These are phyloP conservation scores for Habroteleia sp. DNA, from an alignment of 2,888 invertebrate genomes.

Conservation along the genomic window DNA sequence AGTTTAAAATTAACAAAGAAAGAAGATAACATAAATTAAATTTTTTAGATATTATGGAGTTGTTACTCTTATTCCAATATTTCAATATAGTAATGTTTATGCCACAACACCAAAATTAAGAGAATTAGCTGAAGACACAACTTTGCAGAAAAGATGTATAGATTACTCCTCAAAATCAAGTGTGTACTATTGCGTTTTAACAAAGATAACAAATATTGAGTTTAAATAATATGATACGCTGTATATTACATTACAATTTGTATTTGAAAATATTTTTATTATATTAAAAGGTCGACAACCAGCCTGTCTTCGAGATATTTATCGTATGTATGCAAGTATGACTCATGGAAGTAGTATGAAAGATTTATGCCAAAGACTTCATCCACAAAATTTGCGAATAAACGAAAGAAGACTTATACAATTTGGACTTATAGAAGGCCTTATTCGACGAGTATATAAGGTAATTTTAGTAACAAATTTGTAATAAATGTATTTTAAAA, in stretches of 20 bases:
- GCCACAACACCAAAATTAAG: conserved; percentile 88
- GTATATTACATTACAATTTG: too few species aligned
- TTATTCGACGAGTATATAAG: conserved; percentile 91
- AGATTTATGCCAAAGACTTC: conserved; percentile 87
- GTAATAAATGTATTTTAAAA: too few species aligned
- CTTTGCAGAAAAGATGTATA: conserved; percentile 88
- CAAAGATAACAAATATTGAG: not conserved
- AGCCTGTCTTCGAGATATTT: conserved; percentile 87
- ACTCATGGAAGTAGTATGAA: conserved; percentile 89
- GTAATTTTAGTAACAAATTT: conserved; percentile 75
- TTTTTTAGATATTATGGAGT: conserved; percentile 85
- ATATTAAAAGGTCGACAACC: conserved; percentile 83
- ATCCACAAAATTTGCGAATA: conserved; percentile 88
- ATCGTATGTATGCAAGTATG: conserved; percentile 89
- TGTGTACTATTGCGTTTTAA: conserved; percentile 72
- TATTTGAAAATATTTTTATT: too few species aligned
- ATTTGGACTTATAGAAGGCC: conserved; percentile 92
- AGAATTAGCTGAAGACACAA: conserved; percentile 85
- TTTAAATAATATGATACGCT: not conserved
- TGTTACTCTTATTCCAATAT: conserved; percentile 88
- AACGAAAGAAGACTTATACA: conserved; percentile 92
- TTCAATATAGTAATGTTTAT: conserved; percentile 94
- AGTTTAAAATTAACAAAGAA: too few species aligned
- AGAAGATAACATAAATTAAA: not conserved
- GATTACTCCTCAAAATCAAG: conserved; percentile 87